phyloP scores from a whole-genome alignment of 2,797 vertebrate species.

The Channa striata region DNA sequence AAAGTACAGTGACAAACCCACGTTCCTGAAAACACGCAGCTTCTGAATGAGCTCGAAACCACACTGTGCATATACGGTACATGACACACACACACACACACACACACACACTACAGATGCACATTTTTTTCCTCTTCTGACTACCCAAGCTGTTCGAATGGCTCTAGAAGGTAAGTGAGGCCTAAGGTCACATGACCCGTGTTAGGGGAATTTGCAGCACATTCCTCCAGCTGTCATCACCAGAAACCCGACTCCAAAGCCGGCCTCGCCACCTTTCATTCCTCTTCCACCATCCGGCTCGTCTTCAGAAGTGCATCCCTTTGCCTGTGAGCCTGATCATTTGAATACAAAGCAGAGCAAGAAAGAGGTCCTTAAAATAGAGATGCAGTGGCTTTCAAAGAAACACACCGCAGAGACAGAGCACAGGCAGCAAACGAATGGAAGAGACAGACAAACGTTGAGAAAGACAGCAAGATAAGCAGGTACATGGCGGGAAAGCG shows the following conservation, averaged over 20 bases:
- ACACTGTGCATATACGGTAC: neutral
- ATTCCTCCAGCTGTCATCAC: constrained; percentile 79
- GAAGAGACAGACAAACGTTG: constrained; percentile 2
- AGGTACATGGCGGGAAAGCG: constrained; percentile 41
- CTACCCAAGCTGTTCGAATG: constrained; percentile 51
- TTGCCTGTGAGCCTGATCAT: constrained; percentile 57
- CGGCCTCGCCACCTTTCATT: constrained; percentile 35
- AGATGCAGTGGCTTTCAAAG: constrained; percentile 69
- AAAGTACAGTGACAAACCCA: constrained; percentile 17
- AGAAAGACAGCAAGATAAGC: constrained; percentile 34
- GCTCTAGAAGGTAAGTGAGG: constrained; percentile 49
- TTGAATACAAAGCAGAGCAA: constrained; percentile 66
- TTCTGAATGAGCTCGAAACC: constrained; percentile 13
- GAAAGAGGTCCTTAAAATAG: constrained; percentile 70
- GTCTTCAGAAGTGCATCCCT: constrained; percentile 43
- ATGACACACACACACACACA: constrained; percentile 15
- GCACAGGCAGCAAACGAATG: neutral
- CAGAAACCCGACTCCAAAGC: constrained; percentile 74
- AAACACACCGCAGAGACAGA: constrained; percentile 44
- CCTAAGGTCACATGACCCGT: constrained; percentile 62
- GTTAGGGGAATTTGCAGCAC: constrained; percentile 66
- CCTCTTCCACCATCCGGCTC: constrained; percentile 30
- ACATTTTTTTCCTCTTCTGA: constrained; percentile 22
- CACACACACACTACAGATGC: constrained; percentile 9
- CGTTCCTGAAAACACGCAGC: constrained; percentile 8